Conservation (phyloP, 2,113 vertebrate genomes). For the Rhynchopsitta pachyrhyncha region DNA sequence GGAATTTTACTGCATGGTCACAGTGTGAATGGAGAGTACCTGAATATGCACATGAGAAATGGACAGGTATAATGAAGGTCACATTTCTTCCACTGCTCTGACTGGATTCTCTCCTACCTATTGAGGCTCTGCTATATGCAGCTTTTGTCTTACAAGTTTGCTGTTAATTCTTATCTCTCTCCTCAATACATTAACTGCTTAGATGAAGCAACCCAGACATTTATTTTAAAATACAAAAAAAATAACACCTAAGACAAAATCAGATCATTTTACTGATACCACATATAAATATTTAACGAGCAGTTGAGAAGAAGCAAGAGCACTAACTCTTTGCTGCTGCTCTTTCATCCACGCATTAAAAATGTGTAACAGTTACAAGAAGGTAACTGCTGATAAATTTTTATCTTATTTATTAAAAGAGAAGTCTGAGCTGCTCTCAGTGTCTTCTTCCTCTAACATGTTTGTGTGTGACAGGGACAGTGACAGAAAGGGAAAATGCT, state of each 20-base stretch:
- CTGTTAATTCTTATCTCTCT: background rate
- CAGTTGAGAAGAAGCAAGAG: background rate
- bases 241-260: background rate
- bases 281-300: background rate
- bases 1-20: constrained; percentile 87
- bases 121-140: background rate
- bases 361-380: background rate
- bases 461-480: background rate
- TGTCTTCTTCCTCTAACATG: background rate
- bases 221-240: background rate
- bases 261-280: background rate
- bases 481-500: background rate
- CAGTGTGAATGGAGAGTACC: constrained; percentile 78
- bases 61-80: constrained; percentile 76
- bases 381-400: background rate
- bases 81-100: background rate
- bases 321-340: background rate
- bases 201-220: background rate
- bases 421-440: background rate
- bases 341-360: background rate
- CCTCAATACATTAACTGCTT: background rate
- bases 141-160: background rate
- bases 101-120: background rate
- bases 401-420: background rate
- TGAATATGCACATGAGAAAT: constrained; percentile 86